Percentiles rank a stretch among this genome's conserved stretches.
Evolutionary conservation across 1,140 invertebrate genomes (phyloP).

Genomic region (Papilio machaon): DNA sequence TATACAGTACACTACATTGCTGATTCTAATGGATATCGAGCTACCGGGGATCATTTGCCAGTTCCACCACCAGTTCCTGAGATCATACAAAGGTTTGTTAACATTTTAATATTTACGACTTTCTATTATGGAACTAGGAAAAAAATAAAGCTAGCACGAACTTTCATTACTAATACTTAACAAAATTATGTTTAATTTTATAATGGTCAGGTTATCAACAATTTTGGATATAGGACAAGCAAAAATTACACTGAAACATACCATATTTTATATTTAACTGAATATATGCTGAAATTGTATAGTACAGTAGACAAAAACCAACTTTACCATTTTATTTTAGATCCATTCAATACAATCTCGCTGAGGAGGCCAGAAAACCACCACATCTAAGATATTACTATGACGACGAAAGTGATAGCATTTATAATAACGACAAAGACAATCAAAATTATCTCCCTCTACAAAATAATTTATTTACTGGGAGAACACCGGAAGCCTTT

Average conservation of each 20-base stretch:
- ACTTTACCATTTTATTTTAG: slow-evolving; percentile 49
- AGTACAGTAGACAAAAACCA: background rate
- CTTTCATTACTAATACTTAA: too few species aligned
- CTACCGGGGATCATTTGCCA: slow-evolving; percentile 82
- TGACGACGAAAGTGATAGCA: slow-evolving; percentile 56
- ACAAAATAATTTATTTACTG: slow-evolving; percentile 70
- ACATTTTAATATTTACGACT: background rate
- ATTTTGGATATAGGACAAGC: too few species aligned
- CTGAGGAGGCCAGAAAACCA: slow-evolving; percentile 75
- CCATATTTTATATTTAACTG: too few species aligned
- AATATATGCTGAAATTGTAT: background rate
- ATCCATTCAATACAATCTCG: slow-evolving; percentile 77
- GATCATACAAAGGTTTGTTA: slow-evolving; percentile 77
- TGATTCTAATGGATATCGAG: slow-evolving; percentile 83
- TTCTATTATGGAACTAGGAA: too few species aligned
- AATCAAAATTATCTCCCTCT: slow-evolving; percentile 48
- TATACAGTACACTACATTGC: slow-evolving; percentile 83
- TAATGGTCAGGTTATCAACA: too few species aligned
- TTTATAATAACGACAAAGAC: slow-evolving; percentile 54
- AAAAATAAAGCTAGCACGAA: too few species aligned
- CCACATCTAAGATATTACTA: slow-evolving; percentile 66
- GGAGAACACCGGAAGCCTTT: slow-evolving; percentile 75
- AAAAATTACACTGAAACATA: too few species aligned
- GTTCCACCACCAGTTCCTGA: slow-evolving; percentile 82
- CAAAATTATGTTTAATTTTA: too few species aligned